Base-by-base conservation (phyloP, 1,140 invertebrate species). In the Battus philenor region DNA sequence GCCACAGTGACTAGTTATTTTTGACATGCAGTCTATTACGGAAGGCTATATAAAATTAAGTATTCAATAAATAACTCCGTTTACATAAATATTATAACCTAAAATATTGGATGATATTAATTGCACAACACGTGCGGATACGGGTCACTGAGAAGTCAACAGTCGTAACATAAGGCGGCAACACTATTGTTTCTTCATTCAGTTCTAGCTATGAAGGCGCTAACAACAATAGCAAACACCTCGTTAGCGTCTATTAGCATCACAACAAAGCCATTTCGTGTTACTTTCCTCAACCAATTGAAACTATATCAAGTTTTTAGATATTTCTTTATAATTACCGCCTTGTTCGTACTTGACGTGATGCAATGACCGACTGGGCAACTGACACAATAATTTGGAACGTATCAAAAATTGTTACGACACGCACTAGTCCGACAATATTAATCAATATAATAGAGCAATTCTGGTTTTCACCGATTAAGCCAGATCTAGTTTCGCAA, bases 361-460 rank as follows among this genome's bases (percentile, higher is more conserved):
- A n/a, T n/a, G n/a, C n/a, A n/a, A n/a, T n/a, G n/a, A n/a, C n/a
- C n/a, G n/a, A 39, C 7, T 39, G 36, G 22, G 18, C 22, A 26
- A 39, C 36, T 39, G 36, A 39, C 36, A 38, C 34, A 20, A 2
- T 17, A 26, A 39, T 39, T 39, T 39, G 36, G 24, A 39, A 39
- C 36, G 36, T 39, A 39, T 39, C 36, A 39, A 39, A 39, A 39
- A 39, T 27, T 39, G 4, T 39, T 39, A 39, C 20, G 22, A 24
- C 10, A 39, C 36, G 12, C 0, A 27, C 24, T 22, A 22, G 13
- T 18, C 26, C 6, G 15, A 9, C 5, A 9, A 12, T 7, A 8
- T 39, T 24, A 24, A 4, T 11, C 11, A 39, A 10, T 39, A 26
- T 26, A 39, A 39, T 20, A 24, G 36, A 39, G 1, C 11, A 20